A percentile compares a stretch with the other conserved stretches of the same genome.
Evolutionary conservation across 2,888 invertebrate species (phyloP).

Genomic region (Plagiodera versicolora): DNA sequence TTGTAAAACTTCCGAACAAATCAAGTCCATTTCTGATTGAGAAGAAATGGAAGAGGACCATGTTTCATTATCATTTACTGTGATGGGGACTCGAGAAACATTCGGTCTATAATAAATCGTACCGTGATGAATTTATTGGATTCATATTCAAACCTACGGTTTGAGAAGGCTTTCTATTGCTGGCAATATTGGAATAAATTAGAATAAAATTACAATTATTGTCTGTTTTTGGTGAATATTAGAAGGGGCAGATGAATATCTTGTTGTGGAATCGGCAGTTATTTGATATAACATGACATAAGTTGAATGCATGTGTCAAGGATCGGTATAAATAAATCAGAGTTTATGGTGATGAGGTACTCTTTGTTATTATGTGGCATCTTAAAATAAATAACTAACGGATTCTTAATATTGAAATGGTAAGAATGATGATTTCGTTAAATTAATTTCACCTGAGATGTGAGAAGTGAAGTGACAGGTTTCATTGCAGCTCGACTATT

Average conservation of each 20-base stretch:
- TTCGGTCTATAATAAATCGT: conserved; percentile 29
- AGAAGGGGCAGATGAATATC: neutral
- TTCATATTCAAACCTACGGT: conserved; percentile 18
- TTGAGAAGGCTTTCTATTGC: conserved; percentile 12
- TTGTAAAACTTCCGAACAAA: too few relatives aligned
- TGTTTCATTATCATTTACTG: conserved; percentile 35
- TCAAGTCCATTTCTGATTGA: conserved; percentile 31
- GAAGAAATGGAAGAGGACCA: conserved; percentile 30
- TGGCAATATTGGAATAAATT: conserved; percentile 9
- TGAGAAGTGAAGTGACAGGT: too few relatives aligned
- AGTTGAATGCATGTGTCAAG: too few relatives aligned
- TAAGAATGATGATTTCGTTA: too few relatives aligned
- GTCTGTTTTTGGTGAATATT: neutral
- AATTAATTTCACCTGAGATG: too few relatives aligned
- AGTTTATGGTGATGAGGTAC: too few relatives aligned
- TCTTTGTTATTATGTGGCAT: too few relatives aligned
- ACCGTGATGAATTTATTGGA: conserved; percentile 24
- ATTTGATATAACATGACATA: neutral
- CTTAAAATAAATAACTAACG: too few relatives aligned
- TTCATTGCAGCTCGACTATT: too few relatives aligned
- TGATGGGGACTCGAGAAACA: conserved; percentile 29
- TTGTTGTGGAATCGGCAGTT: neutral
- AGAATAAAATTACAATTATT: conserved; percentile 12
- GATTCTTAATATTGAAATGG: too few relatives aligned
- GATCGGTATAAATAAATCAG: too few relatives aligned